Base-by-base conservation (phyloP, 1,140 invertebrate genomes). In the Lerema accius region DNA sequence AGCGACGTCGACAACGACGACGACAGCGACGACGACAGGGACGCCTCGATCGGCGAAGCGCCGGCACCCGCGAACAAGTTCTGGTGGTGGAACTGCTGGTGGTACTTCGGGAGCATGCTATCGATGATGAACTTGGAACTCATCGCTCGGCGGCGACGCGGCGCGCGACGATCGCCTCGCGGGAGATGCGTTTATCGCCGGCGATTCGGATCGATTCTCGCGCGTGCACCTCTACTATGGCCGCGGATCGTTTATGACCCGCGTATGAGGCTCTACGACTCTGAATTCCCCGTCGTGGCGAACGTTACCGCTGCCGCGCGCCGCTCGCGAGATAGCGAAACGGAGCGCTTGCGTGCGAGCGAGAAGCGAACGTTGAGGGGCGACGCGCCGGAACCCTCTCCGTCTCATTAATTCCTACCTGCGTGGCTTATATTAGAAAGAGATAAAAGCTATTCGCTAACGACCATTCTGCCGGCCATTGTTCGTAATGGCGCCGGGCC, bases 61-160 rank as follows among this genome's bases (percentile, higher is more conserved):
- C 84, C 82, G 60, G 94, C 93, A 45, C 94, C 83, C 78, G 88
- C 86, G 86, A 91, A 91, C 75, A 91, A 73, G 76, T 90, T 91
- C 78, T 90, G 87, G 64, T 90, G 89, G 65, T 90, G 87, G 78
- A 91, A 90, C 89, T 92, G 92, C 92, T 93, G 92, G 92, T 91
- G 92, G 92, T 98, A 98, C 94, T 98, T 98, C 76, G 96, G 96
- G 92, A 98, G 95, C 96, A 98, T 97, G 93, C 96, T 97, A 96
- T 98, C 96, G 93, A 98, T 97, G 94, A 97, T 95, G 93, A 97
- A 97, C 95, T 98, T 98, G 92, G 95, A 96, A 95, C 95, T 97
- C 96, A 98, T 97, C 93, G 94, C 94, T 92, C 91, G 92, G 91
- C 80, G 80, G 80, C 86, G 87, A 82, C 84, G 85, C 89, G 80